Evolutionary conservation across 2,113 vertebrate species (phyloP).

Genomic region (Catharus minimus): DNA sequence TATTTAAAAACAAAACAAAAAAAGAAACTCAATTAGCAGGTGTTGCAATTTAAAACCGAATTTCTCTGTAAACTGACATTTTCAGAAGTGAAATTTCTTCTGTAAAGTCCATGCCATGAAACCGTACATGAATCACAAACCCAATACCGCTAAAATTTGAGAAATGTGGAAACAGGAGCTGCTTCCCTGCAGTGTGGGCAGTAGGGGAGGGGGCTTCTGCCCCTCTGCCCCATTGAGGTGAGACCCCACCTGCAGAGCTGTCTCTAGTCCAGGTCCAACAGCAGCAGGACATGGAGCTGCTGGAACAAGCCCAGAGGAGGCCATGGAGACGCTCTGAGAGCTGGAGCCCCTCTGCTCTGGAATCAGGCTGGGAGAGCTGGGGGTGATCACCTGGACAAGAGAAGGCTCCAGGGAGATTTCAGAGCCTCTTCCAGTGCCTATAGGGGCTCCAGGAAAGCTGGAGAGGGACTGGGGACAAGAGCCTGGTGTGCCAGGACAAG

Average conservation of each 20-base stretch:
- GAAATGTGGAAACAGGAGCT: background rate
- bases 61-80: background rate
- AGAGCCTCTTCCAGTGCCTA: accelerated
- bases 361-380: background rate
- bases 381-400: accelerated
- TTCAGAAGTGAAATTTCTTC: background rate
- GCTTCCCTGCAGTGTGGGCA: background rate
- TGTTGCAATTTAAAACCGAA: background rate
- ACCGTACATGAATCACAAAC: background rate
- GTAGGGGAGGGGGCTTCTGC: background rate
- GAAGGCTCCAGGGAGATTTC: background rate
- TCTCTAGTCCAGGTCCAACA: background rate
- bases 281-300: accelerated
- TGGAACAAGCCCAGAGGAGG: accelerated
- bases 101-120: background rate
- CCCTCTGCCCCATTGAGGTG: background rate
- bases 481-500: accelerated
- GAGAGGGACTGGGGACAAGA: background rate
- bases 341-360: background rate
- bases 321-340: accelerated
- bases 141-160: accelerated
- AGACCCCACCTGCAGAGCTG: background rate
- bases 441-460: background rate
- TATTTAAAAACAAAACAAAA: background rate
- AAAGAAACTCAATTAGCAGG: background rate